Evolutionary conservation across 2,113 vertebrate species (phyloP), one percentile per base, ranked within the genome.

Genomic region (Odobenus rosmarus): DNA sequence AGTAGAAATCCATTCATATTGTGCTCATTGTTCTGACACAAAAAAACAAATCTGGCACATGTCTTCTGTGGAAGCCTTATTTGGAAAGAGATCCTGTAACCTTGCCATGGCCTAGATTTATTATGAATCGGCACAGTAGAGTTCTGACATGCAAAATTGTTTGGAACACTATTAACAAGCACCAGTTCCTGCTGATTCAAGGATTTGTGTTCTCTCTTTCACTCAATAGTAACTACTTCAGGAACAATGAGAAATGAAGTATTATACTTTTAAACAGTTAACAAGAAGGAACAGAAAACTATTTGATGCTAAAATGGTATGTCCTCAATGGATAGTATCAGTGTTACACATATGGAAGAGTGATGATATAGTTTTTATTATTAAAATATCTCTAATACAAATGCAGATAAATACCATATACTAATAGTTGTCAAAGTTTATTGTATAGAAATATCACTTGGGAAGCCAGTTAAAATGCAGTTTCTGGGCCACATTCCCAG

Each of bases 61-160:
- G 64, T 95, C 94, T 94, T 97, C 76, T 76, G 67, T 39, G 71
- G 42, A 76, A 90, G 4, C 5, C 59, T 95, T 93, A 71, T 95
- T 96, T 95, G 92, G 42, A 96, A 97, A 92, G 24, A 90, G 18
- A 4, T 49, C 39, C 49, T 49, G 55, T 80, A 90, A 96, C 14
- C 24, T 21, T 61, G 55, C 74, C 42, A 88, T 72, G 8, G 33
- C n/a, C 24, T 85, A 61, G 61, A 94, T 95, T 82, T 86, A 42
- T 80, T 92, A 85, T 67, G 36, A 93, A 92, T 79, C 53, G 39
- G 24, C 11, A 67, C 16, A 67, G 46, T 67, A 57, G 3, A 53
- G 64, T 79, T 90, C 49, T 92, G 53, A 93, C 77, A 93, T 2
- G 42, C 36, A 93, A 69, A 88, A 95, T 69, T 90, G 13, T 89